Base-by-base conservation (phyloP, 2,888 invertebrate genomes). In the Erpobdella octoculata region DNA sequence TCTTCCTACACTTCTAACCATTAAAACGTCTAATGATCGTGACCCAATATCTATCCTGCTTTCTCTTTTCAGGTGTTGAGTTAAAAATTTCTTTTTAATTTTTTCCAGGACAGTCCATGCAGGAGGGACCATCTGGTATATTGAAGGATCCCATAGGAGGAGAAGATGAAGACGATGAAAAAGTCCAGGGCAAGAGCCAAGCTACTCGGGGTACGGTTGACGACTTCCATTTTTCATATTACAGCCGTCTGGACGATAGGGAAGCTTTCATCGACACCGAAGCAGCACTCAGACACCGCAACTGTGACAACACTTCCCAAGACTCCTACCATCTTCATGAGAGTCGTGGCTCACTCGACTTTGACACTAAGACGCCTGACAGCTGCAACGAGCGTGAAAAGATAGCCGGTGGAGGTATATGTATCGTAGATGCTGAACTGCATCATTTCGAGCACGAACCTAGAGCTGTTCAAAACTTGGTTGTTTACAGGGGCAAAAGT, bases 271-370 rank as follows among this genome's bases (percentile, higher is more conserved):
- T 15, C 21, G 53, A 65, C 37, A 15, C 12, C 6, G 37, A 37
- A 12, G 15, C 41, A 8, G 28, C 15, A 18, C 12, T 59, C 25
- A 25, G 31, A 5, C 48, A 58, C 36, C n/a, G 9, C 2, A 66
- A 68, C 35, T 61, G 70, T 9, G 76, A 76, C 70, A 75, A 73
- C 67, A 68, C 74, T 64, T 79, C 78, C 18, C 76, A 78, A 68
- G 78, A 76, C 70, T 79, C 78, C 8, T 79, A 79, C 70, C 76
- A 74, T 41, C 73, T 79, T 71, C 73, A 72, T 12, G 75, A 73
- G 62, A 75, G 71, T 71, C 66, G 71, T 9, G 74, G 71, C 46
- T 72, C 74, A 9, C 48, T 25, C 25, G 69, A 33, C 25, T 25
- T 33, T 41, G 69, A 68, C 21, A n/a, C 28, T 25, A 28, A 41